phyloP scores from a whole-genome alignment of 1,140 invertebrate genomes.

The Drosophila elegans region DNA sequence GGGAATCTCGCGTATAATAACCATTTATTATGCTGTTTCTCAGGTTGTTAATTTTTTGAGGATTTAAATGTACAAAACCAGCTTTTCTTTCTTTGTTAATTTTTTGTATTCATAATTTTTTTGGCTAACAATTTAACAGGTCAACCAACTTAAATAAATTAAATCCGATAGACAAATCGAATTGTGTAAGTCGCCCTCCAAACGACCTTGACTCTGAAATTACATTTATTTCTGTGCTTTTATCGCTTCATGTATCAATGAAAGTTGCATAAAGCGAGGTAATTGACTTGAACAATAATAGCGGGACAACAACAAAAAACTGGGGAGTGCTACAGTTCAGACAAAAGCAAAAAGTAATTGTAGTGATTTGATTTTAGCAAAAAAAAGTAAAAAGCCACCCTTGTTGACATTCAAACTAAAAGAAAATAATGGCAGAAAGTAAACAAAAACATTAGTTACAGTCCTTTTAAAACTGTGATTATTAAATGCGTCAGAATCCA shows the following conservation, averaged over 20 bases:
- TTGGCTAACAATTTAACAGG: conserved; percentile 10
- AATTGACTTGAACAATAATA: conserved; percentile 65
- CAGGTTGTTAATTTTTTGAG: conserved; percentile 29
- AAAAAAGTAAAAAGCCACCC: conserved; percentile 6
- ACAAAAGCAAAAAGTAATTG: conserved; percentile 63
- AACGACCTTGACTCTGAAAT: conserved; percentile 73
- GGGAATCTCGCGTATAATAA: conserved; percentile 21
- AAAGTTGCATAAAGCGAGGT: conserved; percentile 65
- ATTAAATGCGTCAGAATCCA: neutral
- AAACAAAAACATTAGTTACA: neutral
- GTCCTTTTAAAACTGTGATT: conserved; percentile 1
- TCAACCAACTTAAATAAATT: conserved; percentile 27
- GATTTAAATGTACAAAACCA: conserved; percentile 8
- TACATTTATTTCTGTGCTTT: conserved; percentile 24
- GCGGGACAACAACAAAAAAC: conserved; percentile 13
- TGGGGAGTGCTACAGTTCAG: conserved; percentile 52
- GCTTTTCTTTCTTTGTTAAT: conserved; percentile 14
- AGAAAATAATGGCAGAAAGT: conserved; percentile 6
- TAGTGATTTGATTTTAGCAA: conserved; percentile 27
- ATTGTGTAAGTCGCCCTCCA: conserved; percentile 31
- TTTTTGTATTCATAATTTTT: neutral
- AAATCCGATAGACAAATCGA: neutral
- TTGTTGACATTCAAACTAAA: conserved; percentile 50
- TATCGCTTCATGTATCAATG: conserved; percentile 21
- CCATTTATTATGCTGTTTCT: conserved; percentile 40